Conservation (phyloP, 2,797 vertebrate species). For the Cuniculus paca region DNA sequence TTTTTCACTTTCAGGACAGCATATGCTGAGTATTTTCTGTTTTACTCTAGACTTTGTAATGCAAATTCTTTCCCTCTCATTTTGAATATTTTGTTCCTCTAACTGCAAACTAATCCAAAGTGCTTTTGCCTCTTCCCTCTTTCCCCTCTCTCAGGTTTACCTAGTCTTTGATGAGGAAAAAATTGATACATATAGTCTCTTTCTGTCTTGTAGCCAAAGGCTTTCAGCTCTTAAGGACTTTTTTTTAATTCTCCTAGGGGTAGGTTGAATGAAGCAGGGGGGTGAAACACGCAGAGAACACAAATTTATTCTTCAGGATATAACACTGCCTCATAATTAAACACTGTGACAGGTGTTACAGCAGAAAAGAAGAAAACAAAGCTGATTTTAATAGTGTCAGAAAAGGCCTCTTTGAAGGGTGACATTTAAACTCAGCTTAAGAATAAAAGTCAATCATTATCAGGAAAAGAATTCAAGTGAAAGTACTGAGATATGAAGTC, state of each 20-base stretch:
- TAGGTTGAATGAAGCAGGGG: neutral
- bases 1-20: neutral
- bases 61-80: neutral
- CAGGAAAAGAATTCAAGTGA: neutral
- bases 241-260: neutral
- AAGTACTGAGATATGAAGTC: neutral
- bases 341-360: neutral
- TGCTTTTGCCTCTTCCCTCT: neutral
- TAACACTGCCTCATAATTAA: slow-evolving; percentile 1
- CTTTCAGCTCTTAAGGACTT: neutral
- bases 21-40: neutral
- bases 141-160: too few species aligned
- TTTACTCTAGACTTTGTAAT: neutral
- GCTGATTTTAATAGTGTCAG: neutral
- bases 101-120: neutral
- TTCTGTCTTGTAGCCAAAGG: neutral
- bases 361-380: neutral
- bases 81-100: neutral
- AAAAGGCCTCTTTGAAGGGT: neutral
- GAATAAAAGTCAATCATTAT: neutral
- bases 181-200: neutral
- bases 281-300: neutral
- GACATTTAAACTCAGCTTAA: neutral
- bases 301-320: neutral
- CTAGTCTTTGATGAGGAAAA: neutral